Evolutionary conservation across 1,140 invertebrate species (phyloP), one percentile per base, ranked within the genome.

Genomic region (Drosophila kanapiae): DNA sequence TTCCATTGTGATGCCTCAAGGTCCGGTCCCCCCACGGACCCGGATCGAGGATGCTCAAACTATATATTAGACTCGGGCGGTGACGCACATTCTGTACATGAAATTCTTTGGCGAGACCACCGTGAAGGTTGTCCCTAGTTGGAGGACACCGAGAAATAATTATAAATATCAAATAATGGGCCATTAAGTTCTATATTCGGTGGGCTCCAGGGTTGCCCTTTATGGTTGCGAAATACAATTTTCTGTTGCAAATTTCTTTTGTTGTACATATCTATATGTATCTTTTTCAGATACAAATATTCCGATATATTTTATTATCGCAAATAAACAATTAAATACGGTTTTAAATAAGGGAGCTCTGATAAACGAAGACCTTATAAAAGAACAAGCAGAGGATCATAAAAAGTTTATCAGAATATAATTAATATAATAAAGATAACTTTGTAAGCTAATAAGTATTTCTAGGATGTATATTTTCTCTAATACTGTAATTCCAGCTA

Each of bases 21-120:
- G 67, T 13, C 16, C 2, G 70, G 67, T 13, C 16, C 2, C 29
- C 3, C 27, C 29, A 1, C 16, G n/a, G 37, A 8, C 18, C 2
- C 14, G 14, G 31, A 49, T 59, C 67, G 29, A 38, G 67, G 69
- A 72, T 72, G 43, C 53, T 38, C 4, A n/a, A 23, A 23, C 35
- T 33, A 27, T 40, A 42, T 35, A 33, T 13, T 40, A 18, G 49
- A 57, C 65, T 40, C 45, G 16, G 49, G 35, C 23, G 23, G 27
- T 70, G 76, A 84, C 80, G 80, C 80, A 82, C 58, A 45, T 61
- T 23, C 33, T 13, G 77, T 70, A 72, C 59, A 83, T 68, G 62
- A 82, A 59, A 74, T 69, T 68, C 69, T 48, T 51, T 14, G 37
- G 23, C 62, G 59, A 43, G 64, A 57, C 79, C 65, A 51, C 27